Base-by-base conservation (phyloP, 1,140 invertebrate species). In the Diabrotica undecimpunctata region DNA sequence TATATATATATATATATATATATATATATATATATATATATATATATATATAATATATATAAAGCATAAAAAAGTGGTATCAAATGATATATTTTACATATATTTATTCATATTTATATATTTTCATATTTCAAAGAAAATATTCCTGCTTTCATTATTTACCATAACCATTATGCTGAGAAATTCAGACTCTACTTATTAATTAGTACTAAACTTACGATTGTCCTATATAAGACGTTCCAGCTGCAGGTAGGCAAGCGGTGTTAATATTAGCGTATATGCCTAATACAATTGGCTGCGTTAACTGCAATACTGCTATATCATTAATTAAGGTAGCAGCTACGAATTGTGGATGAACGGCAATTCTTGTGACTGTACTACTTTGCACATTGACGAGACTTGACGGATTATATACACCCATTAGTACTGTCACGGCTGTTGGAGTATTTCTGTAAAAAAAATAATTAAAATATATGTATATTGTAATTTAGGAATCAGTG, bases 251-350 rank as follows among this genome's bases (percentile, higher is more conserved):
- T 12, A 87, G 63, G 66, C 87, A 89, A 5, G 79, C 82, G 0
- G 85, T 81, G 13, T 83, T 83, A 41, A 89, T 83, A 68, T 85
- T 84, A 0, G 82, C 81, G 73, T 76, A 81, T 13, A 66, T 73
- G 5, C 73, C 68, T 11, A 76, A 56, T 3, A 77, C 67, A 3
- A 88, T 78, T 10, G 82, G 81, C 8, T 83, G 75, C 2, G 79
- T 72, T 0, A 88, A 68, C 39, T 78, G 80, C 11, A 91, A 68
- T 0, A 91, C 69, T n/a, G 88, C 88, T 10, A 91, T 74, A 66
- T 91, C 88, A 69, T 88, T 86, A 6, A 82, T 78, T 3, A 86
- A 73, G 61, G 82, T 86, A 0, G 69, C 60, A 0, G 78, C 62
- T 54, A 83, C 81, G 74, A 84, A 91, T 13, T 79, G 66, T 0